A percentile compares a stretch with the other conserved stretches of the same genome.
These are phyloP conservation scores for Zosterops borbonicus DNA, from an alignment of 2,113 vertebrate genomes.

Conservation along the genomic window DNA sequence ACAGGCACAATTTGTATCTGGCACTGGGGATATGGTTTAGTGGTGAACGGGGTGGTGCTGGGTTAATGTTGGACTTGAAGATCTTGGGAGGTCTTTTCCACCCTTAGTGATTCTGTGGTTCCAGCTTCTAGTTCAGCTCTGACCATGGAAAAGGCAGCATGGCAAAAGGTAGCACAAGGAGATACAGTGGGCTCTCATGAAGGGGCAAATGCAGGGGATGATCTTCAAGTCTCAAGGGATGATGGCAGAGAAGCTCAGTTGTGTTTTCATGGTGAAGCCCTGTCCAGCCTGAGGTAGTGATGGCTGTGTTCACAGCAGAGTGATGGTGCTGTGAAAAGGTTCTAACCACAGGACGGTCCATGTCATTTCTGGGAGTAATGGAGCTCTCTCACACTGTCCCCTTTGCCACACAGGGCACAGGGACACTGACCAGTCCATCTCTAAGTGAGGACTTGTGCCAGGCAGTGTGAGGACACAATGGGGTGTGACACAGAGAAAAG, in stretches of 20 bases:
- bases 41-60: neutral
- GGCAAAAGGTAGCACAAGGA: neutral
- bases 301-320: neutral
- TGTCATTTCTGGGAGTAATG: neutral
- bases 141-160: neutral
- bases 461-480: rapidly evolving
- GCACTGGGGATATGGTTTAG: neutral
- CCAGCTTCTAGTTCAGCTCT: neutral
- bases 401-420: neutral
- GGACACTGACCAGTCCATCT: no score
- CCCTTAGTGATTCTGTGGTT: neutral
- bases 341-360: neutral
- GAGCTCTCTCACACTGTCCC: neutral
- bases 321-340: neutral
- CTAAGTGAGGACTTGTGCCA: neutral
- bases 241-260: neutral
- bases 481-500: neutral
- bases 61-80: neutral
- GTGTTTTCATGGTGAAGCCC: rapidly evolving
- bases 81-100: neutral
- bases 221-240: neutral
- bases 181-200: neutral
- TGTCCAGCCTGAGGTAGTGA: neutral
- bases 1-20: neutral
- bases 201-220: neutral